Evolutionary conservation across 2,888 invertebrate species (phyloP), one percentile per base, ranked within the genome.

Genomic region (Cheilosia vernalis): DNA sequence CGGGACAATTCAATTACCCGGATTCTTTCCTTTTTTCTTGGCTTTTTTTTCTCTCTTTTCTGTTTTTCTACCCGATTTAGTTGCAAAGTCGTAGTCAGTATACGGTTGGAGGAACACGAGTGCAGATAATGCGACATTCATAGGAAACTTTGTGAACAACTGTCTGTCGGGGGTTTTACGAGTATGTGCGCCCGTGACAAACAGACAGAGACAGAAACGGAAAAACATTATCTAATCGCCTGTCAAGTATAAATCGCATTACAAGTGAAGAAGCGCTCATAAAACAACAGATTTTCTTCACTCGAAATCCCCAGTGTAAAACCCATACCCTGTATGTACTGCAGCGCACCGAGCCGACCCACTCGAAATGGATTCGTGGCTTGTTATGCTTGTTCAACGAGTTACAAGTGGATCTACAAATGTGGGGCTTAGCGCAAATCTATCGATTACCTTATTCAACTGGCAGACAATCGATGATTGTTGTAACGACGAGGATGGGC

Each of bases 321-420:
- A 17, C 44, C 30, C 49, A 37, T n/a, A 24, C 15, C 30, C 30
- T 1, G 10, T 1, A 10, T 15, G 6, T 6, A 15, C n/a, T 4
- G 15, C 17, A 42, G 33, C 33, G 6, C 27, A 15, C 67, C 42
- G 24, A 30, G 2, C 13, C 24, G 1, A 19, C 69, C 69, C 67
- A 81, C 85, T 77, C 66, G 33, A 81, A 70, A 47, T 77, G 81
- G 80, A 85, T 81, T 81, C 81, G 58, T 72, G 55, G 61, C 81
- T 85, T 81, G 76, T 81, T 85, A 85, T 85, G 76, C 76, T 72
- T 85, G 76, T 85, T 85, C 85, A 81, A 85, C 81, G 69, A 85
- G 76, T 85, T 85, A 70, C 81, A 81, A 85, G 85, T 85, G 85
- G 85, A 81, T 70, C 77, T 73, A 81, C 76, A 85, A 85, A 85